These are phyloP conservation scores for Perdita meconis DNA, from an alignment of 2,888 invertebrate species.

Conservation along the genomic window DNA sequence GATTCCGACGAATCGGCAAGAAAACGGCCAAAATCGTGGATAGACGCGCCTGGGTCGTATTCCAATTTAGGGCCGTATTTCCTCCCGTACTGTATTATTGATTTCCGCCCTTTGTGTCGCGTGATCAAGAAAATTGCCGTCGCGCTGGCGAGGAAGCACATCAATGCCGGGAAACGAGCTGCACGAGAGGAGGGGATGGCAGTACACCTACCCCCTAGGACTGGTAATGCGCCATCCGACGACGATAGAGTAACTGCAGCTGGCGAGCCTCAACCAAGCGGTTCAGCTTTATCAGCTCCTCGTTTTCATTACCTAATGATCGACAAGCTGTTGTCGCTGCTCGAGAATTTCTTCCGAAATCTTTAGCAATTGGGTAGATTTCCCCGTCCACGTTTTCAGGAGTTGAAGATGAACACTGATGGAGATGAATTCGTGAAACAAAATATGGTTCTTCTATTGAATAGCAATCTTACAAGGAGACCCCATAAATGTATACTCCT, in stretches of 20 bases:
- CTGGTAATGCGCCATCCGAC: slow-evolving; percentile 58
- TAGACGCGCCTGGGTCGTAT: slow-evolving; percentile 29
- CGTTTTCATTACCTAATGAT: slow-evolving; percentile 59
- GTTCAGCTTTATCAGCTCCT: slow-evolving; percentile 21
- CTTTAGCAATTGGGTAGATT: background rate
- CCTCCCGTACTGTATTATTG: slow-evolving; percentile 66
- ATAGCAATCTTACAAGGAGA: no score
- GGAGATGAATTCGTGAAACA: background rate
- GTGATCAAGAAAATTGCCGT: slow-evolving; percentile 76
- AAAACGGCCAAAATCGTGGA: slow-evolving; percentile 33
- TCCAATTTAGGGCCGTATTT: slow-evolving; percentile 49
- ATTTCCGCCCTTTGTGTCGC: slow-evolving; percentile 74
- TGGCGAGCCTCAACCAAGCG: slow-evolving; percentile 29
- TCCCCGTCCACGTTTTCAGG: no score
- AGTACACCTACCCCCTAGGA: slow-evolving; percentile 57
- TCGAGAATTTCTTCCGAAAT: slow-evolving; percentile 12
- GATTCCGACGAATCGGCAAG: slow-evolving; percentile 8
- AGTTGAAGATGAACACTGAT: no score
- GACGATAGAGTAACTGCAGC: slow-evolving; percentile 53
- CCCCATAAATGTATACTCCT: no score
- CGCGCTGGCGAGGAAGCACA: slow-evolving; percentile 72
- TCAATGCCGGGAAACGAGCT: slow-evolving; percentile 67
- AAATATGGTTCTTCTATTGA: no score
- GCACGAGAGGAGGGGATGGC: slow-evolving; percentile 39
- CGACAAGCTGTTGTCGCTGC: slow-evolving; percentile 5